Base-by-base conservation (phyloP, 2,888 invertebrate species). In the Ditula angustiorana region DNA sequence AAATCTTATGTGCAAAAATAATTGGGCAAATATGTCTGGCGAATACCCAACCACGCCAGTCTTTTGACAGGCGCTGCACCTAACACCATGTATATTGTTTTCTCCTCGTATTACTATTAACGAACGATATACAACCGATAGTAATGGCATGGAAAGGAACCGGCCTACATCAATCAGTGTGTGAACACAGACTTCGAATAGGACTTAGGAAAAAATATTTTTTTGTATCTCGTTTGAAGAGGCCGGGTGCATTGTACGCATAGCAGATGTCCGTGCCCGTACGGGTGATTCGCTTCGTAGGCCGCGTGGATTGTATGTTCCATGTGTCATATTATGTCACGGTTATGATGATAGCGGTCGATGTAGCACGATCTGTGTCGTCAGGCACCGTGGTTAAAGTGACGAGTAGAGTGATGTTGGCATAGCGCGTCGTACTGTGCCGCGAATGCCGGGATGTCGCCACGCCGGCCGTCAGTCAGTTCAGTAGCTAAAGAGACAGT, bases 281-380 rank as follows among this genome's bases (percentile, higher is more conserved):
- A 46, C 61, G 37, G 19, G 35, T 37, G 61, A 61, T 55, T 53
- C 35, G 47, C 35, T 47, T 19, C 55, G 19, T 37, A 13, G 37
- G 35, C 37, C 55, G 35, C 13, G 26, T 24, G 23, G 47, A 55
- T 55, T 47, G 13, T 35, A 47, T 47, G 24, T 55, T 61, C 35
- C 21, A 44, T 41, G 44, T 37, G 35, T 37, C 55, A 28, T 61
- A 61, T 61, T 55, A 61, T 61, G 55, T 61, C 46, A 61, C 44
- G n/a, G 24, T 46, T 47, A 37, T 55, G 46, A 35, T 28, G 26
- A 53, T 61, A 53, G 53, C 61, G 44, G 41, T 30, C 33, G 23
- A 33, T 33, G 24, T 44, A 35, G 33, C 46, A 33, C 44, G 53
- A 46, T 53, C 53, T 50, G 23, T 61, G 44, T 46, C 53, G 41